Evolutionary conservation across 2,888 invertebrate species (phyloP), one percentile per base, ranked within the genome.

Genomic region (Subacronicta megacephala): DNA sequence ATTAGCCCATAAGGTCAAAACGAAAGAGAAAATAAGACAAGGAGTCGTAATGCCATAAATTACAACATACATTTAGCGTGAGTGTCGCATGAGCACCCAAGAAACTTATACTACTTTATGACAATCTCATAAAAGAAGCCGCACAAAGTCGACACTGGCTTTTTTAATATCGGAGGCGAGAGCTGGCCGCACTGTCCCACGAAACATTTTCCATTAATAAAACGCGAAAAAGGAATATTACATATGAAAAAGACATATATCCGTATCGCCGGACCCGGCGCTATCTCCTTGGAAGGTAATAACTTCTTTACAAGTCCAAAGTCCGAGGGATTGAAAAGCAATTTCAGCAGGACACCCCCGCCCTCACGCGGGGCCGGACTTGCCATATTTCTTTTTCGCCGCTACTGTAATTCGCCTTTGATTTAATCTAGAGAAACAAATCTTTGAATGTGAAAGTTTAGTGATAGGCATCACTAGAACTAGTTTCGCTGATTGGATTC

Each of bases 301-400:
- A 95, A 95, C 94, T 95, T 94, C 94, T 95, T 95, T 95, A 95
- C 94, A 95, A 95, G 94, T 95, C 94, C 94, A 94, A 94, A 95
- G 94, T 94, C 94, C 94, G 94, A 94, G 94, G 94, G 94, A 95
- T 95, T 95, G 94, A 93, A 94, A 95, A 95, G 94, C 94, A 95
- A 95, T 95, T 95, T 95, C 94, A 94, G 91, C 89, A 90, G 90
- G 92, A 93, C 94, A 93, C 93, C 93, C 90, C 92, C 92, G 88
- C 89, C 90, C 90, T 86, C 83, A 82, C 80, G 87, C 88, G 84
- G 90, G 89, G 88, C 90, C 91, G 92, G 90, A 89, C 91, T 89
- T 84, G 85, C 90, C 90, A 93, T 93, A 93, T 93, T 94, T 94
- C 93, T 94, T 94, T 93, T 92, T 93, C 92, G 92, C 92, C 91